Conservation (phyloP, 2,888 invertebrate genomes). For the Macrophya annulata region DNA sequence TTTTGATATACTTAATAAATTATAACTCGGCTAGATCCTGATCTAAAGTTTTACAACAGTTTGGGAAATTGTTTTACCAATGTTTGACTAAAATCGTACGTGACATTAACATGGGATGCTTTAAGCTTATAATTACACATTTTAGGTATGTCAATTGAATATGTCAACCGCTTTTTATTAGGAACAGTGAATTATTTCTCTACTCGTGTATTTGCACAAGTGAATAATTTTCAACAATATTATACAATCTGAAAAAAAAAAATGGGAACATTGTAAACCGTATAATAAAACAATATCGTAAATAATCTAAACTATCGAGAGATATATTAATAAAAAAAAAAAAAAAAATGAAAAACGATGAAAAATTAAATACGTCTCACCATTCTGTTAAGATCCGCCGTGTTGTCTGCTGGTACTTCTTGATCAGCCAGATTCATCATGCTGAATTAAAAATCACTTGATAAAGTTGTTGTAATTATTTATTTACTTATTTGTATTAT, state of each 20-base stretch:
- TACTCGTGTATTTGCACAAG: background rate
- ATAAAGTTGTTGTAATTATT: background rate
- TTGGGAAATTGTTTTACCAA: background rate
- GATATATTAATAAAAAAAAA: background rate
- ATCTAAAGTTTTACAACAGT: background rate
- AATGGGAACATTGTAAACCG: too few species aligned
- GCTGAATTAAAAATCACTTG: constrained; percentile 47
- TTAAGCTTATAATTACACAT: background rate
- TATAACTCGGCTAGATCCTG: background rate
- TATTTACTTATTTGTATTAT: background rate
- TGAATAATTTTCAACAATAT: background rate
- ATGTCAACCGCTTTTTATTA: background rate
- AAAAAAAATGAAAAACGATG: background rate
- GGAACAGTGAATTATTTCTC: background rate
- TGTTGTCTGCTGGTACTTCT: constrained; percentile 70
- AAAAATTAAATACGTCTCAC: constrained; percentile 64
- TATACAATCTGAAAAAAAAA: too few species aligned
- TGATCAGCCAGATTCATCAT: constrained; percentile 74
- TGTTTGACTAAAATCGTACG: background rate
- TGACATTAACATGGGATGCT: background rate
- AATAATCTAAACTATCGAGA: background rate
- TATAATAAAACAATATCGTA: background rate
- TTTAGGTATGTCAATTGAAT: background rate
- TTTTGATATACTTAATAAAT: background rate
- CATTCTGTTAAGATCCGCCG: constrained; percentile 69